Percentiles rank a stretch among this genome's conserved stretches.
phyloP scores from a whole-genome alignment of 2,888 invertebrate species.

The Lydus trimaculatus region DNA sequence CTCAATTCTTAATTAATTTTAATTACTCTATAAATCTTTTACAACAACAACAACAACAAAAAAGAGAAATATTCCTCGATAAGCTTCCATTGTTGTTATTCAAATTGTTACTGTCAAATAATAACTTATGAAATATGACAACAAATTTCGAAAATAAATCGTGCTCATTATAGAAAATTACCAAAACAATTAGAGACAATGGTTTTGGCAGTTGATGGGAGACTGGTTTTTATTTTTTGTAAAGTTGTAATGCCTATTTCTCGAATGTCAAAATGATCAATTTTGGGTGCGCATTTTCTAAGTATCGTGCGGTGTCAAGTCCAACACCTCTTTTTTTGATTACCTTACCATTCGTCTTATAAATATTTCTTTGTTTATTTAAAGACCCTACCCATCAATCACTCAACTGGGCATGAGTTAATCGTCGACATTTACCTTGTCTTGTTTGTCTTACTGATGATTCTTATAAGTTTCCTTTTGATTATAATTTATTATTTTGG shows the following conservation, averaged over 20 bases:
- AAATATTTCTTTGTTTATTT: slow-evolving; percentile 26
- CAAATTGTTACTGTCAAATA: not conserved
- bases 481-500: not conserved
- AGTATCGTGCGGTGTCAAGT: slow-evolving; percentile 15
- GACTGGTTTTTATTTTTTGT: not conserved
- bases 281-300: not conserved
- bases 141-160: not conserved
- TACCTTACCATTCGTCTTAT: not conserved
- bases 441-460: slow-evolving; percentile 12
- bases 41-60: not conserved
- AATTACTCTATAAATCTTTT: not conserved
- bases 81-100: not conserved
- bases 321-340: slow-evolving; percentile 20
- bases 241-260: not conserved
- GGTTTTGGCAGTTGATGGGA: not conserved
- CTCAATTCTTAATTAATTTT: not conserved
- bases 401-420: slow-evolving; percentile 23
- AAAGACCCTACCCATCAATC: slow-evolving; percentile 23
- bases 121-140: not conserved
- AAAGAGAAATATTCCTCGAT: not conserved
- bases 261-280: not conserved
- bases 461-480: slow-evolving; percentile 19
- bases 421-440: slow-evolving; percentile 25
- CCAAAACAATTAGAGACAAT: not conserved
- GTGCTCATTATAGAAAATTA: not conserved